Percentiles rank a stretch among this genome's conserved stretches.
phyloP scores from a whole-genome alignment of 2,113 vertebrate species.

The Anoura caudifer region DNA sequence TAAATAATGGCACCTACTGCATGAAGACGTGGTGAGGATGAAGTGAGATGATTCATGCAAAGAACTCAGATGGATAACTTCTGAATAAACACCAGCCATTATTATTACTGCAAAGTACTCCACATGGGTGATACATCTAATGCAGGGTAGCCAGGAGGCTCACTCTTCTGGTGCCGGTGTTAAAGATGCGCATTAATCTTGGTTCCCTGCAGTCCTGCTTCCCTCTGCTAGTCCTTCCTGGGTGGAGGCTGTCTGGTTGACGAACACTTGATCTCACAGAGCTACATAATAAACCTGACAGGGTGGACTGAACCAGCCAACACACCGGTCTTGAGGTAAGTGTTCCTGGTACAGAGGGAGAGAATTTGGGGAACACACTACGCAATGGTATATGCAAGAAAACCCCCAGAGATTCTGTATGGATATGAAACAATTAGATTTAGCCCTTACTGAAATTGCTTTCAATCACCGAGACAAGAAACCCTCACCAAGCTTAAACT shows the following conservation, averaged over 20 bases:
- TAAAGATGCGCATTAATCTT: background rate
- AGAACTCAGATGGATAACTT: background rate
- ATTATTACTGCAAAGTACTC: background rate
- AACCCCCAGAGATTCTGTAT: background rate
- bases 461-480: constrained; percentile 18
- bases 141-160: background rate
- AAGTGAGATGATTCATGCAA: background rate
- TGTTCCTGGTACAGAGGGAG: background rate
- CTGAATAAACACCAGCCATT: background rate
- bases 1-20: background rate
- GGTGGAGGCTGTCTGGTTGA: background rate
- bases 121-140: background rate
- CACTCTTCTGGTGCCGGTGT: background rate
- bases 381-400: background rate
- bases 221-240: background rate
- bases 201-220: background rate
- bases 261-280: background rate
- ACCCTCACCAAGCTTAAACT: background rate
- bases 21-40: background rate
- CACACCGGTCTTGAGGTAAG: background rate
- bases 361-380: background rate
- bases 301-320: background rate
- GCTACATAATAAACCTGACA: background rate
- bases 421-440: background rate
- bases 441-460: background rate